A percentile compares a stretch with the other conserved stretches of the same genome.
Evolutionary conservation across 2,113 vertebrate species (phyloP).

Genomic region (Balaenoptera acutorostrata): DNA sequence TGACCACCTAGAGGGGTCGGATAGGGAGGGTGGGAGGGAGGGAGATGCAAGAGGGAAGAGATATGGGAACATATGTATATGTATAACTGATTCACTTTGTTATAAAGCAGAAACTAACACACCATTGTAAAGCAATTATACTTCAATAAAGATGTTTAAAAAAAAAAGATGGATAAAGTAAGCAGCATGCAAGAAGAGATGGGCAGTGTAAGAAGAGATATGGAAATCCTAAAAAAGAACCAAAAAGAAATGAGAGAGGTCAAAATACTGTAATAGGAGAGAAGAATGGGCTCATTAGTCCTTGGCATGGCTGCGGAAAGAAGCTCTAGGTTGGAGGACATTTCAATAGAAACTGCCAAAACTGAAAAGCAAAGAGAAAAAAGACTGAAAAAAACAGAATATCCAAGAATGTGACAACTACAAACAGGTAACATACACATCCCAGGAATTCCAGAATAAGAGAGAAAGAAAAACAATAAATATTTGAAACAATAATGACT

Average conservation of each 20-base stretch:
- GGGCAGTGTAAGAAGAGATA: background rate
- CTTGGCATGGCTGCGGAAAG: background rate
- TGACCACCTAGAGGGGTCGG: too few relatives aligned
- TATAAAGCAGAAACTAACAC: too few relatives aligned
- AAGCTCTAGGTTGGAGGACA: background rate
- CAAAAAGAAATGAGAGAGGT: background rate
- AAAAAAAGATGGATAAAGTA: background rate
- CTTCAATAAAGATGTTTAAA: too few relatives aligned
- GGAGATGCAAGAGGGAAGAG: too few relatives aligned
- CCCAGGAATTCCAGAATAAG: background rate
- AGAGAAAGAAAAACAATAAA: background rate
- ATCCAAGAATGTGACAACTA: background rate
- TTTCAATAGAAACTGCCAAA: background rate
- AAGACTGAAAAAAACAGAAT: background rate
- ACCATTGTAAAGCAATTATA: too few relatives aligned
- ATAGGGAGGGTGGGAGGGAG: too few relatives aligned
- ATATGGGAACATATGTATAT: too few relatives aligned
- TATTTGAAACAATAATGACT: background rate
- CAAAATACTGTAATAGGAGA: background rate
- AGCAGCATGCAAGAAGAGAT: background rate
- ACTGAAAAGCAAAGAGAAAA: background rate
- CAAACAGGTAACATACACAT: background rate
- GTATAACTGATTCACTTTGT: too few relatives aligned
- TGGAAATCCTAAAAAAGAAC: background rate
- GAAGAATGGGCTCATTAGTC: background rate